phyloP scores from a whole-genome alignment of 2,113 vertebrate genomes.

The Saccopteryx bilineata region DNA sequence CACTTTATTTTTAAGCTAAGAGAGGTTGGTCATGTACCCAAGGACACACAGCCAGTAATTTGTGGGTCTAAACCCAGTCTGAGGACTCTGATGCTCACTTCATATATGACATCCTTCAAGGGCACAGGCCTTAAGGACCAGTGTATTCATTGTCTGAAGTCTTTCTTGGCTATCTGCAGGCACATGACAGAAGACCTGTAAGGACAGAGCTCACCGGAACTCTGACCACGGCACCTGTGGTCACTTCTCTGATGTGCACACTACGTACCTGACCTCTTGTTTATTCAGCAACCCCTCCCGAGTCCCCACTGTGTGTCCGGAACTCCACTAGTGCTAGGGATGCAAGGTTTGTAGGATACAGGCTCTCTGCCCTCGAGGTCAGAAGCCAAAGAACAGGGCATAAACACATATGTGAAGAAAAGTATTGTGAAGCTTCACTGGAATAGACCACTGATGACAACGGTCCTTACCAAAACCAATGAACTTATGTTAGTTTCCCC shows the following conservation, averaged over 20 bases:
- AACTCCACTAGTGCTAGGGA: not conserved
- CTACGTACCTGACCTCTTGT: too few relatives aligned
- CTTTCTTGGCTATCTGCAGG: not conserved
- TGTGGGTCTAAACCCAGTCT: not conserved
- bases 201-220: not conserved
- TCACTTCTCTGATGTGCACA: not conserved
- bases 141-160: too few relatives aligned
- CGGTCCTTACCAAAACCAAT: not conserved
- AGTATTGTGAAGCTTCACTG: not conserved
- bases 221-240: too few relatives aligned
- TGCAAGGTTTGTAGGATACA: not conserved
- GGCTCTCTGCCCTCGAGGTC: not conserved
- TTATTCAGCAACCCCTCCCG: not conserved
- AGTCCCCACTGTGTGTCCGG: not conserved
- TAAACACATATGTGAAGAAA: not conserved
- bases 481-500: rapidly evolving
- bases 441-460: not conserved
- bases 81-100: not conserved
- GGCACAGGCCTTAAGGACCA: not conserved
- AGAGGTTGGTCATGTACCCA: too few relatives aligned
- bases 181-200: too few relatives aligned
- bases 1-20: not conserved
- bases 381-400: not conserved
- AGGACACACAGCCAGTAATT: not conserved
- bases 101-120: rapidly evolving